Percentiles rank a stretch among this genome's conserved stretches.
Conservation (phyloP, 1,140 invertebrate species). For the Drepana arcuata region DNA sequence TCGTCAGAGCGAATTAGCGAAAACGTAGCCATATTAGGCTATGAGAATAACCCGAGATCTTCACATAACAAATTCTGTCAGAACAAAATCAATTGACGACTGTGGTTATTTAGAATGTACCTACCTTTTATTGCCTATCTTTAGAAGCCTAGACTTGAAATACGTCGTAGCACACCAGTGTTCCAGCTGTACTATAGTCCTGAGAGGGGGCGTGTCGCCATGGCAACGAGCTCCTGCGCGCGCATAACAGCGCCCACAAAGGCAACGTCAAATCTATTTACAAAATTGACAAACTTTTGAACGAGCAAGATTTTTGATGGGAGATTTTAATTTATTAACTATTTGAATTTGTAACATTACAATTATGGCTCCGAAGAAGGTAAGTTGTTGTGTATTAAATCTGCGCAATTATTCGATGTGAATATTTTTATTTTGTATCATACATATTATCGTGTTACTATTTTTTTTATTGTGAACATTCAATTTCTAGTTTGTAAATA, state of each 20-base stretch:
- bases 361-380: slow-evolving; percentile 54
- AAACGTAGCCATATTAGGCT: too few species aligned
- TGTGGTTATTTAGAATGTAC: too few species aligned
- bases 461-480: too few species aligned
- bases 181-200: slow-evolving; percentile 4
- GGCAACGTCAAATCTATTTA: slow-evolving; percentile 40
- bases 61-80: too few species aligned
- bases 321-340: slow-evolving; percentile 12
- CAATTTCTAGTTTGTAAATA: too few species aligned
- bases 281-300: slow-evolving; percentile 30
- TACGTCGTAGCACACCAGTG: slow-evolving; percentile 6
- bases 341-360: slow-evolving; percentile 12
- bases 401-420: too few species aligned
- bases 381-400: slow-evolving; percentile 29
- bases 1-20: too few species aligned
- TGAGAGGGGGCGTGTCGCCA: slow-evolving; percentile 32
- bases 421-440: too few species aligned
- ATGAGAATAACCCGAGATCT: too few species aligned
- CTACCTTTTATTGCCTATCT: not conserved
- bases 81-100: too few species aligned
- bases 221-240: slow-evolving; percentile 46
- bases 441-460: too few species aligned
- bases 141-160: not conserved
- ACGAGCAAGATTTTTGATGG: slow-evolving; percentile 7
- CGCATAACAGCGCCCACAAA: slow-evolving; percentile 26